Evolutionary conservation across 2,113 vertebrate genomes (phyloP), one percentile per base, ranked within the genome.

Genomic region (Vireo altiloquus): DNA sequence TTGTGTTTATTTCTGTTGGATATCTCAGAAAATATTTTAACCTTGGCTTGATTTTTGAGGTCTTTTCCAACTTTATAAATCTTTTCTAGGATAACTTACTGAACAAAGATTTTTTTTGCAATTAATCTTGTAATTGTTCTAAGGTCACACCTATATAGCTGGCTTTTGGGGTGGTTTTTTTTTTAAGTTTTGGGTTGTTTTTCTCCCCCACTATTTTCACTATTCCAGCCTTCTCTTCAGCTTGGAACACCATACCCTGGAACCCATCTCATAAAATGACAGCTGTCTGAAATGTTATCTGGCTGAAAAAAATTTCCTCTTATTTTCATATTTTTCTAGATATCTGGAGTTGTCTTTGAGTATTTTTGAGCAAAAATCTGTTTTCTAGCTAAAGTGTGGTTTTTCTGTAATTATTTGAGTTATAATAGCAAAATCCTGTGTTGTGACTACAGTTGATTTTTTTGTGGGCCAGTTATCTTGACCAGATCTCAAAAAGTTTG

Each of bases 181-280:
- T 68, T 44, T 77, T 21, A 2, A 0, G 2, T 63, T 65, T 80
- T 7, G 13, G 40, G 23, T 47, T 68, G 13, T 8, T 2, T 24
- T 63, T 46, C 61, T 6, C 22, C 49, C 39, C 40, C 37, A 10
- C 19, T 56, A 2, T 92, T 83, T 91, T 75, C 17, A 40, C 31
- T 56, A 40, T 82, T 78, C 60, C 79, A 93, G 71, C 64, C 59
- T 74, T 94, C 84, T 94, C 54, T 85, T 91, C 87, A 95, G 75
- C 17, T 92, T 77, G 47, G 33, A 81, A 35, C 16, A 15, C 11
- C 17, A 14, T 60, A 30, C 18, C 79, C 25, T 81, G 42, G 61
- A 78, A 28, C 35, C 13, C 16, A 18, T 69, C 25, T 75, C 3
- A 0, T 7, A 71, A 59, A 76, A 50, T 50, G 39, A 77, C 50